Percentiles rank a stretch among this genome's conserved stretches.
Conservation (phyloP, 2,888 invertebrate species). For the Physocephala rufipes region DNA sequence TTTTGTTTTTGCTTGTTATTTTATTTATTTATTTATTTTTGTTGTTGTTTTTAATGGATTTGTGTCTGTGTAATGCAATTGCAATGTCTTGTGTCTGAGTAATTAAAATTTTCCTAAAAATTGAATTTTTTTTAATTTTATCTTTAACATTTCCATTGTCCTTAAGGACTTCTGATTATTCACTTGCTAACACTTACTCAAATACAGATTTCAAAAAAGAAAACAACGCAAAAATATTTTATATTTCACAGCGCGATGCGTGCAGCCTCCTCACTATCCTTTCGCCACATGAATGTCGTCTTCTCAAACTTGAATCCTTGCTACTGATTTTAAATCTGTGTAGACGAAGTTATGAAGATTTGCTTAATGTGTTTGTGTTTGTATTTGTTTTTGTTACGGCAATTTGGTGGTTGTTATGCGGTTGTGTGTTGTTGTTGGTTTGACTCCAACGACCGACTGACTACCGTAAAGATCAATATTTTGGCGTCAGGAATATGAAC, state of each 20-base stretch:
- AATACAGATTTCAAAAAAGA: neutral
- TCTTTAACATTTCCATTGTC: neutral
- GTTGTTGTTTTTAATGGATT: neutral
- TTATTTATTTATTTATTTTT: neutral
- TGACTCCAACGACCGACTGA: neutral
- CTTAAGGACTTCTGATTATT: neutral
- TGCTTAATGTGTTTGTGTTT: constrained; percentile 4
- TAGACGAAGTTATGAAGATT: neutral
- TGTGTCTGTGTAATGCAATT: no score
- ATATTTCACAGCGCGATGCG: neutral
- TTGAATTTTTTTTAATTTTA: neutral
- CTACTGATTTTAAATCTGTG: no score
- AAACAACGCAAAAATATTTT: neutral
- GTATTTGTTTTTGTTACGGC: neutral
- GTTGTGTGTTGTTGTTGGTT: neutral
- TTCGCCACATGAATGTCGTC: neutral
- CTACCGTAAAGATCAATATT: constrained; percentile 28
- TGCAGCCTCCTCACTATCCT: constrained; percentile 5
- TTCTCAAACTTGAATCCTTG: neutral
- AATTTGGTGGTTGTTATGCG: neutral
- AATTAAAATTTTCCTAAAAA: no score
- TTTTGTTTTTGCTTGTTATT: neutral
- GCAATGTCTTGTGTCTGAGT: no score
- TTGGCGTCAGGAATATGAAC: constrained; percentile 25
- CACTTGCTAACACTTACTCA: neutral